phyloP scores from a whole-genome alignment of 2,113 vertebrate species.

The Anolis carolinensis region DNA sequence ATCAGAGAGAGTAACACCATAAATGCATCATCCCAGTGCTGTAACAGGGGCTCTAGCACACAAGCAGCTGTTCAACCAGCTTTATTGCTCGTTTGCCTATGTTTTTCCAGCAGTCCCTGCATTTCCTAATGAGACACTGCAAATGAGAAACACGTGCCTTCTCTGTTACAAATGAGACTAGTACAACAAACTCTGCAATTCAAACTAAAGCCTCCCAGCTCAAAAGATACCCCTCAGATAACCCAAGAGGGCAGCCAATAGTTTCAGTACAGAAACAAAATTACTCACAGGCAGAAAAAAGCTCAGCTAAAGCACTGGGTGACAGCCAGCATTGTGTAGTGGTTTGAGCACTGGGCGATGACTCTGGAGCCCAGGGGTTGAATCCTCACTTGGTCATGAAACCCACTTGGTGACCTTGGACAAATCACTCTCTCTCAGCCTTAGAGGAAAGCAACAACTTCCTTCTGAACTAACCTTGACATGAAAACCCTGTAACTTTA shows the following conservation, averaged over 20 bases:
- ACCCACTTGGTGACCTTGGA: no score
- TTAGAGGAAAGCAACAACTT: no score
- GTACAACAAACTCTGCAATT: not conserved
- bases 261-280: not conserved
- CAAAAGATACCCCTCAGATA: not conserved
- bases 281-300: fast-evolving
- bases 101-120: slow-evolving; percentile 61
- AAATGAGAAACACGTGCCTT: slow-evolving; percentile 60
- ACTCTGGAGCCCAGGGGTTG: no score
- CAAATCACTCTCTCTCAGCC: no score
- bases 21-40: slow-evolving; percentile 50
- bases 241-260: fast-evolving
- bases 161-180: not conserved
- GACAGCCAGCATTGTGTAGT: no score
- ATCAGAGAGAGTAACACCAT: slow-evolving; percentile 51
- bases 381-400: no score
- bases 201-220: not conserved
- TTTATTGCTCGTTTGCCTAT: slow-evolving; percentile 67
- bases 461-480: no score
- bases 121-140: slow-evolving; percentile 65
- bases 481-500: no score
- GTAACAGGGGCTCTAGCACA: slow-evolving; percentile 55
- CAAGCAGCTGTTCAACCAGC: slow-evolving; percentile 69
- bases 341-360: no score
- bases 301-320: not conserved